These are phyloP conservation scores for Lampropteryx suffumata DNA, from an alignment of 2,888 invertebrate species.

Conservation along the genomic window DNA sequence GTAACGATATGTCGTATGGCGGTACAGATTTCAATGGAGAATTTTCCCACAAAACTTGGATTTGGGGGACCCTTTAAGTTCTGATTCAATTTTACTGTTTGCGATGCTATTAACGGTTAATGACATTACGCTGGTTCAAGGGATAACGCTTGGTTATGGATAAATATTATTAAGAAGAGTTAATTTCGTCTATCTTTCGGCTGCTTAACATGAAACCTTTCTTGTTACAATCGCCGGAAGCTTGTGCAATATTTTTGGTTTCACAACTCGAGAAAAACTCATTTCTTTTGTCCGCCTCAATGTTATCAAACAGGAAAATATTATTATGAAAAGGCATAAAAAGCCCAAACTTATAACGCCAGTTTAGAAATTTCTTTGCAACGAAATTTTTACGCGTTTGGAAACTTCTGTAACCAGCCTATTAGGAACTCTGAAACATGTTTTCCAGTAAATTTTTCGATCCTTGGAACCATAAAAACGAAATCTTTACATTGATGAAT, in stretches of 20 bases:
- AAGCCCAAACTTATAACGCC: conserved; percentile 26
- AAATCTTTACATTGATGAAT: conserved; percentile 4
- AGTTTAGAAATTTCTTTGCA: conserved; percentile 25
- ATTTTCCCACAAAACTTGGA: conserved; percentile 55
- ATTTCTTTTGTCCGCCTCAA: conserved; percentile 23
- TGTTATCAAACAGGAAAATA: conserved; percentile 23
- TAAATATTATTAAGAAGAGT: conserved; percentile 49
- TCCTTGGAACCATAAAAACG: too few relatives aligned
- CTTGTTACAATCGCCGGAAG: conserved; percentile 13
- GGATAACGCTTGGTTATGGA: conserved; percentile 67
- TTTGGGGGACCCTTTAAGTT: conserved; percentile 55
- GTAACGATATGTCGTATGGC: conserved; percentile 74
- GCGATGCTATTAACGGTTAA: conserved; percentile 67
- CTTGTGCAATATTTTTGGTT: conserved; percentile 18
- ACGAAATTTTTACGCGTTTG: conserved; percentile 2
- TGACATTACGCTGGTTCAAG: conserved; percentile 55
- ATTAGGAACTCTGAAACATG: background rate
- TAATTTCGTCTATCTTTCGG: conserved; percentile 43
- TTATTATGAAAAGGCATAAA: conserved; percentile 30
- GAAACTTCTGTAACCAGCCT: background rate
- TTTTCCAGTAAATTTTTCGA: background rate
- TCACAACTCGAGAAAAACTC: conserved; percentile 21
- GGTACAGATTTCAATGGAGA: conserved; percentile 61
- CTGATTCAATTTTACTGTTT: conserved; percentile 54
- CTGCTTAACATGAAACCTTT: conserved; percentile 1